Evolutionary conservation across 2,888 invertebrate species (phyloP).

Genomic region (Ophioninae sp.): DNA sequence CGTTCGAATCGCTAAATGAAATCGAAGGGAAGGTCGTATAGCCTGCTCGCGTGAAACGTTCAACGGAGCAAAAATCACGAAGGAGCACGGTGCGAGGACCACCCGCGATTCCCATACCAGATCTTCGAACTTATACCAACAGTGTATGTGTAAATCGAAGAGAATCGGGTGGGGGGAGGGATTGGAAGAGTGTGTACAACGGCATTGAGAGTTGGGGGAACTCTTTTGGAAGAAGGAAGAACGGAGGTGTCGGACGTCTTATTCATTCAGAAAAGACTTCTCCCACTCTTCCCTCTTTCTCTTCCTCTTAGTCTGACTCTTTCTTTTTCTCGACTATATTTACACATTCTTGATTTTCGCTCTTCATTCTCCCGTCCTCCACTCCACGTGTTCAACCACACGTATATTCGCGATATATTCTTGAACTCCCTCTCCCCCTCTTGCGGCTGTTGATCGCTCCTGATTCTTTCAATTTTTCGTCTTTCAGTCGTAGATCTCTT

Average conservation of each 20-base stretch:
- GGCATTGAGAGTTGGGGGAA: constrained; percentile 54
- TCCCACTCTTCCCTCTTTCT: constrained; percentile 17
- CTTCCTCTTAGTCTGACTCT: not conserved
- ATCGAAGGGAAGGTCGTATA: constrained; percentile 49
- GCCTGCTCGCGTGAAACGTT: constrained; percentile 53
- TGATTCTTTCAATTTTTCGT: constrained; percentile 18
- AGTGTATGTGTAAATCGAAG: not conserved
- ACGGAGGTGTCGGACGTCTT: constrained; percentile 62
- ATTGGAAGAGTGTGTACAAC: constrained; percentile 40
- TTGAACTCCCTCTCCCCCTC: constrained; percentile 49
- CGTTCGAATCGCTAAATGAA: constrained; percentile 53
- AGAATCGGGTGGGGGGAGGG: constrained; percentile 8
- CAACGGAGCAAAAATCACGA: constrained; percentile 47
- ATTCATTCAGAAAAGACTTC: constrained; percentile 54
- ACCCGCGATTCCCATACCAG: constrained; percentile 64
- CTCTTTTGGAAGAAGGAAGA: constrained; percentile 39
- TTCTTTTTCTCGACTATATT: constrained; percentile 12
- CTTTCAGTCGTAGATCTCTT: constrained; percentile 35
- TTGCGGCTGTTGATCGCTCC: constrained; percentile 38
- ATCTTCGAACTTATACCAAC: constrained; percentile 35
- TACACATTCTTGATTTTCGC: constrained; percentile 52
- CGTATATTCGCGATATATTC: constrained; percentile 26
- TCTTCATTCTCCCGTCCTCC: constrained; percentile 42
- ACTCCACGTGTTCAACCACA: constrained; percentile 24
- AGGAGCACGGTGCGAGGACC: constrained; percentile 58